A percentile compares a stretch with the other conserved stretches of the same genome.
Conservation (phyloP, 2,888 invertebrate genomes). For the Phoronis australis region DNA sequence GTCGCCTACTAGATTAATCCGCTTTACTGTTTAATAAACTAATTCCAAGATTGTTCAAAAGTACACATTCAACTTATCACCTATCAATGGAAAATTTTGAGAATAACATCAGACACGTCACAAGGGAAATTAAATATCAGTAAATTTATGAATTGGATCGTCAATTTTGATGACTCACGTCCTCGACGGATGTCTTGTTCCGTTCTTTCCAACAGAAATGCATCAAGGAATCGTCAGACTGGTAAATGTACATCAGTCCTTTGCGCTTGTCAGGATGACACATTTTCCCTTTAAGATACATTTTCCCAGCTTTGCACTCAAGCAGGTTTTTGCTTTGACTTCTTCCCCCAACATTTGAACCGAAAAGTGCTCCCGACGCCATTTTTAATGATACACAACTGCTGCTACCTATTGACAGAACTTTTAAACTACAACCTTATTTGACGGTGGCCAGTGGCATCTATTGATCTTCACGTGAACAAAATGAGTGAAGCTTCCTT, state of each 20-base stretch:
- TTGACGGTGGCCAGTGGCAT: no score
- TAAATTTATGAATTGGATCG: no score
- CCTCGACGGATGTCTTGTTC: conserved; percentile 84
- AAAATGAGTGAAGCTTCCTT: no score
- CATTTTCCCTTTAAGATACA: conserved; percentile 89
- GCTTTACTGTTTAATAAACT: not conserved
- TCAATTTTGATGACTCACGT: conserved; percentile 58
- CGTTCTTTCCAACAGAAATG: conserved; percentile 99
- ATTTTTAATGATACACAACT: conserved; percentile 19
- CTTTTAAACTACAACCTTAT: no score
- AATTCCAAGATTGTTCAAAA: not conserved
- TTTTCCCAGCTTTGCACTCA: conserved; percentile 92
- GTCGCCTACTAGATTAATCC: not conserved
- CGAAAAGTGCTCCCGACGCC: conserved; percentile 53
- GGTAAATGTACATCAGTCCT: conserved; percentile 89
- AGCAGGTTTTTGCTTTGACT: conserved; percentile 74
- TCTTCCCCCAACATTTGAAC: conserved; percentile 65
- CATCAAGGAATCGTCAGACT: conserved; percentile 94
- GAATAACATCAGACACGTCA: not conserved
- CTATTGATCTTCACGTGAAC: no score
- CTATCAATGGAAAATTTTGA: not conserved
- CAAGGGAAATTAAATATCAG: not conserved
- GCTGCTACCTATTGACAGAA: no score
- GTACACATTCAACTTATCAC: not conserved
- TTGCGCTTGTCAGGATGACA: conserved; percentile 81